phyloP scores from a whole-genome alignment of 2,797 vertebrate species.

The Platyrinchus mystaceus region DNA sequence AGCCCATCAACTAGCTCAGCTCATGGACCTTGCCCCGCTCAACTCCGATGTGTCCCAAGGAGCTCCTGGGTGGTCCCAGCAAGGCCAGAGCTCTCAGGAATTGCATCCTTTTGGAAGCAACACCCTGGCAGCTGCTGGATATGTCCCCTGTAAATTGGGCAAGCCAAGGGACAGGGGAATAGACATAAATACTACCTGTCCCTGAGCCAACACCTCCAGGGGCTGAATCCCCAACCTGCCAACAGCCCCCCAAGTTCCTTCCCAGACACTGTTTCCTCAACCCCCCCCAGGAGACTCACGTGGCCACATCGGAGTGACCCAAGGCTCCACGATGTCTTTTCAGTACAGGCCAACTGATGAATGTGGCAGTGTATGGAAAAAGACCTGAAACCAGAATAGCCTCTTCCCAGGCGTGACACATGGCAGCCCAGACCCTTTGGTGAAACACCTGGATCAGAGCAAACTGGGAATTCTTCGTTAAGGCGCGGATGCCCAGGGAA shows the following conservation, averaged over 20 bases:
- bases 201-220: neutral
- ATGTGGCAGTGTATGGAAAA: neutral
- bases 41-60: fast-evolving
- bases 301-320: no score
- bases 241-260: neutral
- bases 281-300: fast-evolving
- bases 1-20: fast-evolving
- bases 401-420: neutral
- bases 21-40: fast-evolving
- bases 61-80: neutral
- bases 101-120: neutral
- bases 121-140: neutral
- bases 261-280: neutral
- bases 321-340: fast-evolving
- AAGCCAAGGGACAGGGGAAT: neutral
- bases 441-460: neutral
- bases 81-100: neutral
- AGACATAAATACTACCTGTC: neutral
- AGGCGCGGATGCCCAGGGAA: neutral
- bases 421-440: fast-evolving
- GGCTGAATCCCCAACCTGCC: neutral
- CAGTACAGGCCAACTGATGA: neutral
- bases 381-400: neutral
- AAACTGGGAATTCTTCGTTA: neutral
- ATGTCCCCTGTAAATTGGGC: neutral